A percentile compares a stretch with the other conserved stretches of the same genome.
phyloP scores from a whole-genome alignment of 2,113 vertebrate genomes.

The Eira barbara region DNA sequence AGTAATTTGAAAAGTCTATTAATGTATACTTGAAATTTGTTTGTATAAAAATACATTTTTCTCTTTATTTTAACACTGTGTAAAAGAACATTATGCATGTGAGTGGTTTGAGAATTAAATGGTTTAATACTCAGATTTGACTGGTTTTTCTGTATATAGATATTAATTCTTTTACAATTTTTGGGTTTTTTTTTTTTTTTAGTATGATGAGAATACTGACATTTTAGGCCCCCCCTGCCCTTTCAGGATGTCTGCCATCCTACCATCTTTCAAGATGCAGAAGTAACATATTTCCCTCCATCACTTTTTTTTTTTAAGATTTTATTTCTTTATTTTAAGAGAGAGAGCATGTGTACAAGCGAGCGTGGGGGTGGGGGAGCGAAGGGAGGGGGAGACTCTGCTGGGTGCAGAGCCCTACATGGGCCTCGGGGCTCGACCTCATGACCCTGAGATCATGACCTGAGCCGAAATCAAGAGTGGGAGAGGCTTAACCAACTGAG shows the following conservation, averaged over 20 bases:
- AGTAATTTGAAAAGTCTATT: conserved; percentile 86
- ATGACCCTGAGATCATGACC: not conserved
- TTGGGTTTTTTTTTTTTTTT: not conserved
- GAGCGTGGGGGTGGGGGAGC: not conserved
- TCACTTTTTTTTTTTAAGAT: not conserved
- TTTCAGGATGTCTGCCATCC: not conserved
- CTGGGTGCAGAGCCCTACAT: not conserved
- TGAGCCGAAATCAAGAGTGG: not conserved
- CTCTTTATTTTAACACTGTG: conserved; percentile 89
- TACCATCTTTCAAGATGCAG: not conserved
- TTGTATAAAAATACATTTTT: conserved; percentile 85
- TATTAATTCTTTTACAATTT: not conserved
- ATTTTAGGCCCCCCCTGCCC: not conserved
- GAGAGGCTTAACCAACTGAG: not conserved
- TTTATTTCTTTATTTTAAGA: not conserved
- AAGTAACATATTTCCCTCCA: not conserved
- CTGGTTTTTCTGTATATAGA: conserved; percentile 36
- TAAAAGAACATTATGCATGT: conserved; percentile 90
- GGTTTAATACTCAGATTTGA: conserved; percentile 83
- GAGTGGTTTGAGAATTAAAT: conserved; percentile 90
- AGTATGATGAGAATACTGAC: not conserved
- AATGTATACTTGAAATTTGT: conserved; percentile 89
- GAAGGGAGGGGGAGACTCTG: not conserved
- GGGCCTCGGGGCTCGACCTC: not conserved
- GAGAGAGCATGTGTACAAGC: not conserved